Percentiles rank a stretch among this genome's conserved stretches.
Conservation (phyloP, 2,797 vertebrate species). For the Pantherophis vulpinus region DNA sequence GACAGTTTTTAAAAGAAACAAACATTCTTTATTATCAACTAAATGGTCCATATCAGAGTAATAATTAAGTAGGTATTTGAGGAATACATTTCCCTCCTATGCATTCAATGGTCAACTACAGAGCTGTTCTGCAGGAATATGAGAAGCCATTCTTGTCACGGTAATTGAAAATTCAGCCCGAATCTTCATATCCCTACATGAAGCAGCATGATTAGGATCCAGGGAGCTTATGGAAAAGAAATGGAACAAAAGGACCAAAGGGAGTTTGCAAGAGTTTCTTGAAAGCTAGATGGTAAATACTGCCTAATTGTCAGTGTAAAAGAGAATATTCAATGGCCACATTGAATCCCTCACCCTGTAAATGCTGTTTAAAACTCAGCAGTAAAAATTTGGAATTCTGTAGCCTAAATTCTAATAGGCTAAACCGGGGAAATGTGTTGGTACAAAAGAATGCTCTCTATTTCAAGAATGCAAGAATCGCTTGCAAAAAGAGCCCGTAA, state of each 20-base stretch:
- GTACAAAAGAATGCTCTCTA: not conserved
- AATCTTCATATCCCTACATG: not conserved
- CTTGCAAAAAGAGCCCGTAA: not conserved
- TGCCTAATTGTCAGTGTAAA: not conserved
- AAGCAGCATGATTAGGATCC: not conserved
- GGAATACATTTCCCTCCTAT: conserved; percentile 6
- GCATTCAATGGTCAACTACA: not conserved
- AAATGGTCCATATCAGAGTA: not conserved
- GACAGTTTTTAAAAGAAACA: conserved; percentile 4
- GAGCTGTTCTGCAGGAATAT: not conserved
- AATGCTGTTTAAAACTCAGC: not conserved
- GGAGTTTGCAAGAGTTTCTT: not conserved
- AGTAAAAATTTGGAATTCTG: not conserved
- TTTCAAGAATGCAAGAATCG: not conserved
- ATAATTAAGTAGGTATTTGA: not conserved
- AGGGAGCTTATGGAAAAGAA: conserved; percentile 11
- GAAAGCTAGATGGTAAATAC: not conserved
- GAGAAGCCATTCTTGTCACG: not conserved
- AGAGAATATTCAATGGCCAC: not conserved
- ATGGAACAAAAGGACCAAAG: not conserved
- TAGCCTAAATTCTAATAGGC: not conserved
- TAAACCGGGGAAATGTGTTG: not conserved
- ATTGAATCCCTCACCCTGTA: not conserved
- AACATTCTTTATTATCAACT: not conserved
- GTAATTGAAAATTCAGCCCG: not conserved